These are phyloP conservation scores for Pachydiplax longipennis DNA, from an alignment of 2,888 invertebrate genomes.

Conservation along the genomic window DNA sequence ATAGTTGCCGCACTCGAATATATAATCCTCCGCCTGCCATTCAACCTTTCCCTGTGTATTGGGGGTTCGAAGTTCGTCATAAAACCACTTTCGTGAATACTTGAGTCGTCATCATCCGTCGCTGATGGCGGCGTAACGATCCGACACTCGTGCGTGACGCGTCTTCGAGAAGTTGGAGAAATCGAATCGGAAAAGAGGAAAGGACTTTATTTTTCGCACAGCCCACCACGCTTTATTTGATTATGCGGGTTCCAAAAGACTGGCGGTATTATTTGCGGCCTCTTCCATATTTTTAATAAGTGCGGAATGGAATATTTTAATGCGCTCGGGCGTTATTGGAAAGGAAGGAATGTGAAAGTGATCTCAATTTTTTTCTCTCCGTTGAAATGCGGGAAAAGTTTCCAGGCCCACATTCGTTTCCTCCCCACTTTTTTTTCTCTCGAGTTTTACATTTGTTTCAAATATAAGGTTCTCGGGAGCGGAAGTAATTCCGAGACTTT, in stretches of 20 bases:
- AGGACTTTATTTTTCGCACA: background rate
- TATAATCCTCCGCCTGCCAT: background rate
- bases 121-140: background rate
- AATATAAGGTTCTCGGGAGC: too few relatives aligned
- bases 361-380: too few relatives aligned
- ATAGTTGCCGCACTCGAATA: background rate
- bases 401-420: too few relatives aligned
- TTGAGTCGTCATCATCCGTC: background rate
- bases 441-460: too few relatives aligned
- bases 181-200: background rate
- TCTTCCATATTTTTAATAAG: too few relatives aligned
- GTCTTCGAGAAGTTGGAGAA: background rate
- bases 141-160: background rate
- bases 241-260: background rate
- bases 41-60: background rate
- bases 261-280: background rate
- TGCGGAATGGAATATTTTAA: too few relatives aligned
- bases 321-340: too few relatives aligned
- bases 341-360: too few relatives aligned
- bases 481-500: too few relatives aligned
- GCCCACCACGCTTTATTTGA: background rate
- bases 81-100: background rate
- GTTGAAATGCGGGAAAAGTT: too few relatives aligned
- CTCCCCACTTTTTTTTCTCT: too few relatives aligned
- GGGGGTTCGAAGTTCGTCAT: background rate